These are phyloP conservation scores for Artibeus lituratus DNA, from an alignment of 2,797 vertebrate species.

Conservation along the genomic window DNA sequence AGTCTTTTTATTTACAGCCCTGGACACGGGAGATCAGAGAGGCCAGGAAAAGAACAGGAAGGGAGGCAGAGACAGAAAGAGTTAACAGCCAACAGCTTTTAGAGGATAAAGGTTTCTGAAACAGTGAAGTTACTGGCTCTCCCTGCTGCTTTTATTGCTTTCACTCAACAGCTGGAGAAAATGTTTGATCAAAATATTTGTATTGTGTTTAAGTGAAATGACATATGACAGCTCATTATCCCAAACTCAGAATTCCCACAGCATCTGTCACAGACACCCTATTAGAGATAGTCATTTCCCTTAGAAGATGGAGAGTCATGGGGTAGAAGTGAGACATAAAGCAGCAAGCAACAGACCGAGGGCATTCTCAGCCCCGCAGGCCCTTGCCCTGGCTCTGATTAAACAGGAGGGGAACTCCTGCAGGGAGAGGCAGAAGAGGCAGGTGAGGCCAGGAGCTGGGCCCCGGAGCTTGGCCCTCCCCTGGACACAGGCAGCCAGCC, in stretches of 20 bases:
- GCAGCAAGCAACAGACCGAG: background rate
- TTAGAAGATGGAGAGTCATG: background rate
- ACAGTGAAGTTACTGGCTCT: constrained; percentile 28
- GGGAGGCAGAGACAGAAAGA: background rate
- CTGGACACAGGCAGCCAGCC: background rate
- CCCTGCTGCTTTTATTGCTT: constrained; percentile 57
- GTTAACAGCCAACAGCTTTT: constrained; percentile 52
- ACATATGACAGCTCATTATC: constrained; percentile 61
- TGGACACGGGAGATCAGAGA: background rate
- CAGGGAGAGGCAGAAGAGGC: background rate
- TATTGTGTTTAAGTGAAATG: constrained; percentile 68
- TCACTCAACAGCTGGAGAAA: constrained; percentile 65
- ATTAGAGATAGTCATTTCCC: background rate
- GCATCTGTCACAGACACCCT: constrained; percentile 47
- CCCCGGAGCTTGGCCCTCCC: background rate
- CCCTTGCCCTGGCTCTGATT: background rate
- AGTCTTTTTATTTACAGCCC: background rate
- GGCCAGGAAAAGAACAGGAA: background rate
- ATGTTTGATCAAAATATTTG: constrained; percentile 74
- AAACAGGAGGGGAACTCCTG: background rate
- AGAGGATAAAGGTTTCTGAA: constrained; percentile 37
- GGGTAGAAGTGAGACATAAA: background rate
- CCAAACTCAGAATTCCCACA: constrained; percentile 59
- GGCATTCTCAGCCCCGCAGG: background rate
- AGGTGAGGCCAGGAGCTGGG: no score